phyloP scores from a whole-genome alignment of 2,888 invertebrate species.

The Pandemis cinnamomeana region DNA sequence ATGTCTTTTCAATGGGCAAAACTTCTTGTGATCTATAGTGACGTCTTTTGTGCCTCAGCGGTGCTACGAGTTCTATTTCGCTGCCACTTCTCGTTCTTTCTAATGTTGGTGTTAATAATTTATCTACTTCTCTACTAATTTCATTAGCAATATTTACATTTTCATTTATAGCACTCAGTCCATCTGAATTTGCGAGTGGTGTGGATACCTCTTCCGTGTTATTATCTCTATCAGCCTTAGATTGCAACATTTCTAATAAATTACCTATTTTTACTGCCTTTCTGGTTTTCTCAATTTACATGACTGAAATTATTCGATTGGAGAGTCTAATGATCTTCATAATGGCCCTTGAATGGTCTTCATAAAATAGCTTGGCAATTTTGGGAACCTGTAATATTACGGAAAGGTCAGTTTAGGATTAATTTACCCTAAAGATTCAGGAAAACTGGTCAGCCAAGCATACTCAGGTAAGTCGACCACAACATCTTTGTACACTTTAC shows the following conservation, averaged over 20 bases:
- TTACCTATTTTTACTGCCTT: slow-evolving; percentile 69
- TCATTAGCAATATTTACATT: slow-evolving; percentile 63
- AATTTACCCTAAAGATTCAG: neutral
- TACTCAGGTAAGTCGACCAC: neutral
- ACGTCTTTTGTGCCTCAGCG: slow-evolving; percentile 70
- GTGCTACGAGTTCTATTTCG: slow-evolving; percentile 71
- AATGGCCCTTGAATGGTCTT: slow-evolving; percentile 50
- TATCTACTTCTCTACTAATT: slow-evolving; percentile 75
- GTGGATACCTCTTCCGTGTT: slow-evolving; percentile 66
- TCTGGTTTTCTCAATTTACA: slow-evolving; percentile 40
- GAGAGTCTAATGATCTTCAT: slow-evolving; percentile 59
- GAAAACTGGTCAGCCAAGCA: too few relatives aligned
- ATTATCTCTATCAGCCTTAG: slow-evolving; percentile 62
- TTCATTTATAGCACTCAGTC: slow-evolving; percentile 54
- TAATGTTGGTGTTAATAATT: slow-evolving; percentile 70
- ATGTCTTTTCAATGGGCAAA: slow-evolving; percentile 60
- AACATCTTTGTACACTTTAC: neutral
- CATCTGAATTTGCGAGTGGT: slow-evolving; percentile 69
- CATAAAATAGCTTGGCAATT: slow-evolving; percentile 66
- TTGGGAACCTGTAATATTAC: slow-evolving; percentile 62
- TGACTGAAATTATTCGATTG: slow-evolving; percentile 45
- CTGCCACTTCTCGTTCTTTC: slow-evolving; percentile 77
- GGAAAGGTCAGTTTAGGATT: neutral
- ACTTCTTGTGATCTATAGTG: slow-evolving; percentile 81
- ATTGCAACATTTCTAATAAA: slow-evolving; percentile 65